Conservation (phyloP, 2,113 vertebrate genomes). For the Oncorhynchus nerka region DNA sequence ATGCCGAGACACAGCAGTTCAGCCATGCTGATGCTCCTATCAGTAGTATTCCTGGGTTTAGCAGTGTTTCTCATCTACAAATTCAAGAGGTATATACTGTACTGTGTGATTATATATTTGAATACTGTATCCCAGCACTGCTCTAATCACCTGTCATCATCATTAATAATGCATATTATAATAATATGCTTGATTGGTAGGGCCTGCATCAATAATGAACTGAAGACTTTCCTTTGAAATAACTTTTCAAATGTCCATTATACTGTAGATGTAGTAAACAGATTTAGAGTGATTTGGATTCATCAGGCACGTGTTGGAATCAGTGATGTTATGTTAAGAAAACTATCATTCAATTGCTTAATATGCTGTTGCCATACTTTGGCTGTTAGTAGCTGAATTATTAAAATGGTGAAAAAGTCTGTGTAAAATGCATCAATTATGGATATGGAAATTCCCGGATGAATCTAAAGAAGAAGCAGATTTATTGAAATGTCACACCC, state of each 20-base stretch:
- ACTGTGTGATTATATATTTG: slow-evolving; percentile 18
- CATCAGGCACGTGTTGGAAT: slow-evolving; percentile 14
- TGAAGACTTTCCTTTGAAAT: not conserved
- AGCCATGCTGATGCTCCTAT: slow-evolving; percentile 93
- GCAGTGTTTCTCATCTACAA: slow-evolving; percentile 98
- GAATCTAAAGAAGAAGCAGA: slow-evolving; percentile 46
- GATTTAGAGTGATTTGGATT: slow-evolving; percentile 30
- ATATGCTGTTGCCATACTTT: slow-evolving; percentile 55
- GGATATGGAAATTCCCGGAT: slow-evolving; percentile 58
- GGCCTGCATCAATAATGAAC: slow-evolving; percentile 22
- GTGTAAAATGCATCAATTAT: slow-evolving; percentile 72
- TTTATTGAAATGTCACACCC: slow-evolving; percentile 65
- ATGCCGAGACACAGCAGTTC: slow-evolving; percentile 91
- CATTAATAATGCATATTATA: slow-evolving; percentile 42
- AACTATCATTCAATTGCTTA: slow-evolving; percentile 55
- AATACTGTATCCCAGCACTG: not conserved
- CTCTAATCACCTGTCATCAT: slow-evolving; percentile 22
- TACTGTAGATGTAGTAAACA: not conserved
- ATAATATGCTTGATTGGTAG: slow-evolving; percentile 11
- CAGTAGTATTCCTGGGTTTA: slow-evolving; percentile 91
- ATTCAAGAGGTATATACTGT: slow-evolving; percentile 93
- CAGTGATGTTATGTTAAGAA: slow-evolving; percentile 40
- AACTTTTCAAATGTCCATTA: too few species aligned
- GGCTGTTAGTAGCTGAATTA: slow-evolving; percentile 61
- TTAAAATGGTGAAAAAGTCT: slow-evolving; percentile 66